Base-by-base conservation (phyloP, 2,888 invertebrate species). In the Colostygia pectinataria region DNA sequence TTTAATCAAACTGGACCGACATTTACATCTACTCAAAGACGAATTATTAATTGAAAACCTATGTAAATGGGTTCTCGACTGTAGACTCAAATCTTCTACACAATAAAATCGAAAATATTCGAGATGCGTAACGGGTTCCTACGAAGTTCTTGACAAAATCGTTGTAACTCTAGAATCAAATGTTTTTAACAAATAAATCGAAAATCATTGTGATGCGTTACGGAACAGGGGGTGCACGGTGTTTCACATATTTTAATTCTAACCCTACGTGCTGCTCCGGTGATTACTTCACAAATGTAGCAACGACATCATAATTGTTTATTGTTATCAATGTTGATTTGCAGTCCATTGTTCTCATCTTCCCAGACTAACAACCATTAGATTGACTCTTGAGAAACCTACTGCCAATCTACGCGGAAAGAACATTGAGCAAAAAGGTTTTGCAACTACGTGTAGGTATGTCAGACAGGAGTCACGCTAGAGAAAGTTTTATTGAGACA, bases 251-350 rank as follows among this genome's bases (percentile, higher is more conserved):
- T n/a, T n/a, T n/a, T n/a, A n/a, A n/a, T n/a, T n/a, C n/a, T n/a
- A n/a, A n/a, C n/a, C n/a, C n/a, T n/a, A n/a, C n/a, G n/a, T n/a
- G n/a, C n/a, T 36, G 29, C 40, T 31, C 44, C 41, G 45, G n/a
- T 7, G 7, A 39, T 43, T 42, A 38, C 44, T 27, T 8, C 12
- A 42, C 41, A 38, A 36, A 49, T 48, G 48, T 44, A 47, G 37
- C 45, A 53, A 49, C 46, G 27, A 46, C 48, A 46, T 38, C 18
- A 36, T 55, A 42, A 55, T 47, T 49, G 51, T 43, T 55, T 49
- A 56, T 55, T 56, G 38, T 53, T 50, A 55, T 53, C 47, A 27
- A 37, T 46, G 39, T 45, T 52, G 44, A 54, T 48, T 59, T 48
- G 41, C 24, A 9, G 23, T 10, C 10, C 50, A 57, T 57, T 57